These are phyloP conservation scores for Listronotus bonariensis DNA, from an alignment of 1,140 invertebrate genomes.

Conservation along the genomic window DNA sequence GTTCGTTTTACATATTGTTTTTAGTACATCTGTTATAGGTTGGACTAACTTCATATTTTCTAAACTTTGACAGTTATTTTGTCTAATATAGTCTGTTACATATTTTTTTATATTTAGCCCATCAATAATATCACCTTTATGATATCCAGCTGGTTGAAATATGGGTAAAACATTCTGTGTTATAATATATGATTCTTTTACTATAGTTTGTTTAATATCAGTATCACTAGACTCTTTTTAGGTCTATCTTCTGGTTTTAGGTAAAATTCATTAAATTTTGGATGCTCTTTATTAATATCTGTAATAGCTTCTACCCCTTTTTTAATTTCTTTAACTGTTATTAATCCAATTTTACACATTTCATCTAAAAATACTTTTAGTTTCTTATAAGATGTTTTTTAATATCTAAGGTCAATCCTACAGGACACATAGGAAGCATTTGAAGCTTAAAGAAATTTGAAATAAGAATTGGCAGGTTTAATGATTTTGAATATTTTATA, in stretches of 20 bases:
- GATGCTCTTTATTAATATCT: conserved; percentile 62
- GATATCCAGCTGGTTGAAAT: conserved; percentile 65
- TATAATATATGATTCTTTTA: conserved; percentile 73
- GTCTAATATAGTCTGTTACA: conserved; percentile 79
- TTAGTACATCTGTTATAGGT: conserved; percentile 58
- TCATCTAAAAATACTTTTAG: conserved; percentile 78
- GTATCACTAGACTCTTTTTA: conserved; percentile 41
- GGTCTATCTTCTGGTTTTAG: conserved; percentile 43
- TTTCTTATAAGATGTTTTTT: conserved; percentile 92
- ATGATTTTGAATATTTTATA: conserved; percentile 68
- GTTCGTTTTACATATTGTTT: conserved; percentile 55
- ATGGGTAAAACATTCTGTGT: conserved; percentile 69
- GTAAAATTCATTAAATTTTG: conserved; percentile 56
- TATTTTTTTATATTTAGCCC: conserved; percentile 69
- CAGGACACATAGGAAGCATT: conserved; percentile 74
- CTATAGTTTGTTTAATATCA: conserved; percentile 49
- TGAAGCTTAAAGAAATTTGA: conserved; percentile 81
- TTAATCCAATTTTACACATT: conserved; percentile 68
- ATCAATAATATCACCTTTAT: conserved; percentile 75
- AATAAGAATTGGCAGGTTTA: conserved; percentile 70
- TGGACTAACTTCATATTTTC: conserved; percentile 57
- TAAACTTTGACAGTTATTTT: conserved; percentile 67
- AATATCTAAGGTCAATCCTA: conserved; percentile 72
- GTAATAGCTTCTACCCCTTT: conserved; percentile 76
- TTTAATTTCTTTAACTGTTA: conserved; percentile 70